A percentile compares a stretch with the other conserved stretches of the same genome.
Evolutionary conservation across 1,140 invertebrate species (phyloP).

Genomic region (Mactra quadrangularis): DNA sequence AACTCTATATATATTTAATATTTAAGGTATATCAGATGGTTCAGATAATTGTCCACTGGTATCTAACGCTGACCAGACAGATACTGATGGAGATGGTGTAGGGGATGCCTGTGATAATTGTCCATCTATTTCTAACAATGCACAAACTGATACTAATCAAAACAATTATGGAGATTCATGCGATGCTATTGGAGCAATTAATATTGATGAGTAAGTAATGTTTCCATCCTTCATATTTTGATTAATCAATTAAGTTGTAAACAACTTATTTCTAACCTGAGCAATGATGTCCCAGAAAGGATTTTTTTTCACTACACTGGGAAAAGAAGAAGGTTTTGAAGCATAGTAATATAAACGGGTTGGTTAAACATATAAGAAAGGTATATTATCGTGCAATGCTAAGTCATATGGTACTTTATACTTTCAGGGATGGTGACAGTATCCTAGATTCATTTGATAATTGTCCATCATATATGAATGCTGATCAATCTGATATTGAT

Average conservation of each 20-base stretch:
- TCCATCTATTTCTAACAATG: background rate
- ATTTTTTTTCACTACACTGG: background rate
- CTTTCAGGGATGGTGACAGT: slow-evolving; percentile 58
- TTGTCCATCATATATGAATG: slow-evolving; percentile 45
- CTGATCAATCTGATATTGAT: slow-evolving; percentile 52
- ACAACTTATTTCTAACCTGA: background rate
- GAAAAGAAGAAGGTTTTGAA: no score
- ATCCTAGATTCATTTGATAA: slow-evolving; percentile 41
- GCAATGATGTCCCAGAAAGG: background rate
- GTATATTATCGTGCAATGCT: no score
- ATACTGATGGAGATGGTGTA: slow-evolving; percentile 28
- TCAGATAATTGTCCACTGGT: slow-evolving; percentile 51
- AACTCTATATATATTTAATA: no score
- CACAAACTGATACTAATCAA: slow-evolving; percentile 35
- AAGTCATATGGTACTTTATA: no score
- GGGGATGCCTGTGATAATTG: slow-evolving; percentile 55
- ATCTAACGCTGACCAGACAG: slow-evolving; percentile 29
- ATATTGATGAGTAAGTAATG: slow-evolving; percentile 44
- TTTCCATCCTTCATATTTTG: background rate
- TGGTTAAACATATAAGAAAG: no score
- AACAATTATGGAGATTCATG: slow-evolving; percentile 46
- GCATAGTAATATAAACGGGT: no score
- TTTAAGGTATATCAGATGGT: slow-evolving; percentile 27
- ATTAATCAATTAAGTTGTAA: background rate
- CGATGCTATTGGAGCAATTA: slow-evolving; percentile 21